A percentile compares a stretch with the other conserved stretches of the same genome.
Conservation (phyloP, 2,797 vertebrate species). For the Scolopax bukidnonensis region DNA sequence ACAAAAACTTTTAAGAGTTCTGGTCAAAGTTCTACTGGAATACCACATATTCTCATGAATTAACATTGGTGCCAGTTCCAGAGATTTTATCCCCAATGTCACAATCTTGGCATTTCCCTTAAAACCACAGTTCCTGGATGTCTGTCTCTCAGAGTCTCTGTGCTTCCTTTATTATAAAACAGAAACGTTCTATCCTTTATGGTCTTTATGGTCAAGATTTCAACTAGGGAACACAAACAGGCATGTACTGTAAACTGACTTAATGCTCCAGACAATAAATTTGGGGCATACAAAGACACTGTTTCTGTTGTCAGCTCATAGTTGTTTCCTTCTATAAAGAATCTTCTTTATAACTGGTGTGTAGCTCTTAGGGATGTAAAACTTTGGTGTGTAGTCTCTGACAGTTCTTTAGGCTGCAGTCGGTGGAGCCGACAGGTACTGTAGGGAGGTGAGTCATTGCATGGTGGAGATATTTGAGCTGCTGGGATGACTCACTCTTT, state of each 20-base stretch:
- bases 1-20: neutral
- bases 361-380: neutral
- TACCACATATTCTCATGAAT: neutral
- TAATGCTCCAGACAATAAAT: neutral
- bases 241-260: neutral
- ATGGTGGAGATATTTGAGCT: neutral
- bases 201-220: neutral
- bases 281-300: neutral
- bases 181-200: neutral
- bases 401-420: neutral
- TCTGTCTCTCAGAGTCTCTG: neutral
- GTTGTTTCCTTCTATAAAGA: neutral
- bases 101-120: constrained; percentile 18
- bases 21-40: constrained; percentile 19
- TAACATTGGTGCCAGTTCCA: constrained; percentile 3
- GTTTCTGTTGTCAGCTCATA: neutral
- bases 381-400: neutral
- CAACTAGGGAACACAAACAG: neutral
- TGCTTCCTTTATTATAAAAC: neutral
- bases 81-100: neutral
- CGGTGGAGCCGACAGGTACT: neutral
- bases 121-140: constrained; percentile 10
- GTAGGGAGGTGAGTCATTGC: accelerated
- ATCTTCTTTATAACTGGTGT: neutral
- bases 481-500: neutral